These are phyloP conservation scores for Nymphalis urticae DNA, from an alignment of 2,888 invertebrate species.

Conservation along the genomic window DNA sequence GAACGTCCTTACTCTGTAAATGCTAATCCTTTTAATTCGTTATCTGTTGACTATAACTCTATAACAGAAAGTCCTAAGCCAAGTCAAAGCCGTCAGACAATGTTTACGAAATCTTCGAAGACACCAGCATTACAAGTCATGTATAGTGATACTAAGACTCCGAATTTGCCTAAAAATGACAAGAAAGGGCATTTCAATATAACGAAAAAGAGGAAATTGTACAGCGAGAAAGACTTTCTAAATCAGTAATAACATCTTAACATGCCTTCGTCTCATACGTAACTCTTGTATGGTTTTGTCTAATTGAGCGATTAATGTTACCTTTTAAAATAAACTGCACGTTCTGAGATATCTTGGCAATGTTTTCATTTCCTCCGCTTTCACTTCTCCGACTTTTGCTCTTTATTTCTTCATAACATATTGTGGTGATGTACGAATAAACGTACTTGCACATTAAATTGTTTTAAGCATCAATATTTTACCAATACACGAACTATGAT, in stretches of 20 bases:
- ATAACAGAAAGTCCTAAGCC: constrained; percentile 46
- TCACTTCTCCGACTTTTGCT: constrained; percentile 37
- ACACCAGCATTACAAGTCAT: constrained; percentile 61
- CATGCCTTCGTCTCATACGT: constrained; percentile 20
- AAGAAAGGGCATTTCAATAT: constrained; percentile 71
- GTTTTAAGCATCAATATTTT: neutral
- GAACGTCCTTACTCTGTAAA: constrained; percentile 68
- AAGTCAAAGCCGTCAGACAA: constrained; percentile 42
- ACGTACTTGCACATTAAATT: neutral
- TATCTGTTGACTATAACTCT: constrained; percentile 42
- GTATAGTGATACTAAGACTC: constrained; percentile 58
- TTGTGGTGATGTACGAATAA: neutral
- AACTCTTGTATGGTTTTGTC: constrained; percentile 16
- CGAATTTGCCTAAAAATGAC: constrained; percentile 47
- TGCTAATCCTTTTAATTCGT: constrained; percentile 48
- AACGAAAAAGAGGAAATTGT: constrained; percentile 72
- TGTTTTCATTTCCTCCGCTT: constrained; percentile 44
- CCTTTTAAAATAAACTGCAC: constrained; percentile 44
- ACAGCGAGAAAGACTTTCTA: constrained; percentile 68
- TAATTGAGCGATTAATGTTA: constrained; percentile 39
- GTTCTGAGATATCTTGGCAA: constrained; percentile 39
- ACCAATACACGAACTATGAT: too few species aligned
- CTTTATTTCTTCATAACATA: constrained; percentile 12
- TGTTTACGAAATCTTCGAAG: constrained; percentile 45
- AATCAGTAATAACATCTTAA: constrained; percentile 53